Percentiles rank a stretch among this genome's conserved stretches.
These are phyloP conservation scores for Sterrhoptilus dennistouni DNA, from an alignment of 2,113 vertebrate genomes.

Conservation along the genomic window DNA sequence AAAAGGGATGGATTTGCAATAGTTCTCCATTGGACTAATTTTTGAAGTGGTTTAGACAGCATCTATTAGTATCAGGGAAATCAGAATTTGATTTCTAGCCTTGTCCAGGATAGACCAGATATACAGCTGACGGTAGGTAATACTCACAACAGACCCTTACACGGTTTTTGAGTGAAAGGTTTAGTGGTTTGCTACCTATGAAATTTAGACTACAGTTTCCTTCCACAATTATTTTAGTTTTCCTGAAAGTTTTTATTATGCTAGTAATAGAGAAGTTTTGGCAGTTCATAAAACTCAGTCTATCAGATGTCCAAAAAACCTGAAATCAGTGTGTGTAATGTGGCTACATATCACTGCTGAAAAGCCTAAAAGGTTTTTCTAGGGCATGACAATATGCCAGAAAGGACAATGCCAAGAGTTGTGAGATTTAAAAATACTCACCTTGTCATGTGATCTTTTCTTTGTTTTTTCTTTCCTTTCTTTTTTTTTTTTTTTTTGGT, in stretches of 20 bases:
- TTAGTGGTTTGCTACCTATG: background rate
- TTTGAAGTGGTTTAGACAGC: background rate
- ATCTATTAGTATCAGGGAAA: background rate
- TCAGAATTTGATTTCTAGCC: background rate
- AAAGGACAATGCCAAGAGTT: background rate
- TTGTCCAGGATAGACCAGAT: background rate
- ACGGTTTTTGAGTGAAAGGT: background rate
- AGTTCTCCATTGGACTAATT: background rate
- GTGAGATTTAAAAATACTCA: conserved; percentile 12
- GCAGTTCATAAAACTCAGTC: conserved; percentile 16
- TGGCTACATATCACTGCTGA: background rate
- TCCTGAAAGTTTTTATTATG: background rate
- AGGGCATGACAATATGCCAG: background rate
- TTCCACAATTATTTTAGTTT: background rate
- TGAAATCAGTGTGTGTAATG: background rate
- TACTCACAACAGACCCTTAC: background rate
- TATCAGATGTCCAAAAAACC: background rate
- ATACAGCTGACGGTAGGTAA: background rate
- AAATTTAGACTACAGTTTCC: conserved; percentile 15
- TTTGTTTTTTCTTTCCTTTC: background rate
- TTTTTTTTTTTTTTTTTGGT: too few species aligned
- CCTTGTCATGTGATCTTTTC: background rate
- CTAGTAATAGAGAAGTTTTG: conserved; percentile 48
- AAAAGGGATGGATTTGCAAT: background rate
- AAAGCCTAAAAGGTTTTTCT: background rate